Conservation (phyloP, 2,797 vertebrate species). For the Pachyuromys duprasi region DNA sequence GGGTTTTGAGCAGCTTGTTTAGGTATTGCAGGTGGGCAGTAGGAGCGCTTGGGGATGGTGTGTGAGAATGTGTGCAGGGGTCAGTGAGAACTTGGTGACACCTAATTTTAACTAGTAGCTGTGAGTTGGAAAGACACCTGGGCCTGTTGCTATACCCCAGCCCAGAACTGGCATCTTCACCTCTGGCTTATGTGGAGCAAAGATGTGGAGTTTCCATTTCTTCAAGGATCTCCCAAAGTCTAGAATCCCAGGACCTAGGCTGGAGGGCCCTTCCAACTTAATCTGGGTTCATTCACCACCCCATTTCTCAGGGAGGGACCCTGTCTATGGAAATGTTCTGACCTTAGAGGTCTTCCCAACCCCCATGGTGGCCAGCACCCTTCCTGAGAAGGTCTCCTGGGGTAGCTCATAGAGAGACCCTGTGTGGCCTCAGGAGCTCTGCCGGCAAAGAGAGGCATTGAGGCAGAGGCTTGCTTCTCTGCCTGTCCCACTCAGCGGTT, state of each 20-base stretch:
- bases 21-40: background rate
- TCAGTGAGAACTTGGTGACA: background rate
- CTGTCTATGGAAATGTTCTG: background rate
- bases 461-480: background rate
- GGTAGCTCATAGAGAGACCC: background rate
- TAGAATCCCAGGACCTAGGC: background rate
- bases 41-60: too few species aligned
- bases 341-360: background rate
- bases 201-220: background rate
- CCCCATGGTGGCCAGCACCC: accelerated
- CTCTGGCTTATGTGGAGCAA: background rate
- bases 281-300: background rate
- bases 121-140: background rate
- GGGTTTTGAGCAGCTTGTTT: background rate
- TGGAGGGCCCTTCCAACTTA: background rate
- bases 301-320: background rate
- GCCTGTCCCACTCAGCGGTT: background rate
- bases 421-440: background rate
- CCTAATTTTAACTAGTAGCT: background rate
- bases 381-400: background rate
- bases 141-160: background rate
- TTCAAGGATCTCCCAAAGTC: background rate
- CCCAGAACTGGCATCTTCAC: background rate
- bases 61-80: background rate
- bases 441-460: background rate